phyloP scores from a whole-genome alignment of 2,797 vertebrate species.

The Danio kyathit region DNA sequence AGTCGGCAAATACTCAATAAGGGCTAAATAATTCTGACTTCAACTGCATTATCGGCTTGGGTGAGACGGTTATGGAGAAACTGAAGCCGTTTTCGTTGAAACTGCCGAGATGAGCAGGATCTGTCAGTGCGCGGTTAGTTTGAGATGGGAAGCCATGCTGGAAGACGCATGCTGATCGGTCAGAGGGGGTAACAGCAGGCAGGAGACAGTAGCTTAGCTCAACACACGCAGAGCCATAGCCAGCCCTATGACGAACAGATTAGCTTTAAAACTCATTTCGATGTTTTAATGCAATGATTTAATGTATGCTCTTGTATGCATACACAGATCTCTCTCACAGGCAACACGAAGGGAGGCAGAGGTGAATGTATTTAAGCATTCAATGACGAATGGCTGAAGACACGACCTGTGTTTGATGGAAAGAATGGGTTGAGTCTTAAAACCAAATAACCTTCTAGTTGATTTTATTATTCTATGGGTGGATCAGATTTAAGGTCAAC shows the following conservation, averaged over 20 bases:
- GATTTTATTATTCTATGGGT: not conserved
- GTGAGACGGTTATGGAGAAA: constrained; percentile 30
- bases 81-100: constrained; percentile 48
- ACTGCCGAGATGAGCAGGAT: constrained; percentile 37
- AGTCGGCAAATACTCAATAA: too few species aligned
- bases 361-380: constrained; percentile 26
- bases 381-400: constrained; percentile 27
- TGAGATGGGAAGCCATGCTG: constrained; percentile 58
- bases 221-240: constrained; percentile 32
- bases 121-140: constrained; percentile 40
- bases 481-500: not conserved
- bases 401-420: not conserved
- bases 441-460: not conserved
- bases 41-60: not conserved
- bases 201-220: constrained; percentile 44
- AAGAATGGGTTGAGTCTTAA: not conserved
- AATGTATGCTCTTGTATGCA: constrained; percentile 32
- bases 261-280: constrained; percentile 26
- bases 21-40: too few species aligned
- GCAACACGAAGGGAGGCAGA: constrained; percentile 27
- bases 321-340: constrained; percentile 9
- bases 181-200: constrained; percentile 53
- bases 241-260: not conserved
- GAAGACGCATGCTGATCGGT: constrained; percentile 56
- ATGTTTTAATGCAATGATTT: constrained; percentile 33